A percentile compares a stretch with the other conserved stretches of the same genome.
phyloP scores from a whole-genome alignment of 2,888 invertebrate genomes.

The Xestoiulus laeticollis region DNA sequence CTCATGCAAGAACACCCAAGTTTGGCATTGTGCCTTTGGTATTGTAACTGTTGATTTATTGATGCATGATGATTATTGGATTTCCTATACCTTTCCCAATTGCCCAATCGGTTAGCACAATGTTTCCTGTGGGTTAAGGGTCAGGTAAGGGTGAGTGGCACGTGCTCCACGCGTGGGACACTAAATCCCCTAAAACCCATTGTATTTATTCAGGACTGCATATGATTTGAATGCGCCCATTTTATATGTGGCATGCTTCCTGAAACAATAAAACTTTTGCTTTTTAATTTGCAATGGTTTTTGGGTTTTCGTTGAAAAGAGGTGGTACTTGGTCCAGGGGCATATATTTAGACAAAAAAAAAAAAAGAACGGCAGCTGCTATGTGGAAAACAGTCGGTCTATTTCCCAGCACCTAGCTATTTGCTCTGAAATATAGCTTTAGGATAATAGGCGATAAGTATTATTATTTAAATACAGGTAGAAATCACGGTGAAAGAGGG shows the following conservation, averaged over 20 bases:
- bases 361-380: slow-evolving; percentile 1
- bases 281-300: slow-evolving; percentile 34
- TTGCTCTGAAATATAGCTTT: slow-evolving; percentile 13
- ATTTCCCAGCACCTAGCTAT: slow-evolving; percentile 12
- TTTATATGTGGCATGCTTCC: slow-evolving; percentile 38
- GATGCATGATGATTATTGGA: slow-evolving; percentile 33
- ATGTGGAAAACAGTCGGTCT: slow-evolving; percentile 1
- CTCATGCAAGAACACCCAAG: not conserved
- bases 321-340: not conserved
- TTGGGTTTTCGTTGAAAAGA: not conserved
- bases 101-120: slow-evolving; percentile 11
- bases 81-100: slow-evolving; percentile 31
- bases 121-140: slow-evolving; percentile 34
- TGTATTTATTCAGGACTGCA: not conserved
- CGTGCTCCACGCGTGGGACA: slow-evolving; percentile 22
- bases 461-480: slow-evolving; percentile 5
- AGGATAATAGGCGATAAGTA: slow-evolving; percentile 37
- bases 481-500: slow-evolving; percentile 24
- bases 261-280: slow-evolving; percentile 47
- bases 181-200: slow-evolving; percentile 1
- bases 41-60: slow-evolving; percentile 8
- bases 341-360: not conserved
- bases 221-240: slow-evolving; percentile 4
- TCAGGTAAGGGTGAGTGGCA: slow-evolving; percentile 28
- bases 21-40: not conserved